Base-by-base conservation (phyloP, 2,113 vertebrate species). In the Neomonachus schauinslandi region DNA sequence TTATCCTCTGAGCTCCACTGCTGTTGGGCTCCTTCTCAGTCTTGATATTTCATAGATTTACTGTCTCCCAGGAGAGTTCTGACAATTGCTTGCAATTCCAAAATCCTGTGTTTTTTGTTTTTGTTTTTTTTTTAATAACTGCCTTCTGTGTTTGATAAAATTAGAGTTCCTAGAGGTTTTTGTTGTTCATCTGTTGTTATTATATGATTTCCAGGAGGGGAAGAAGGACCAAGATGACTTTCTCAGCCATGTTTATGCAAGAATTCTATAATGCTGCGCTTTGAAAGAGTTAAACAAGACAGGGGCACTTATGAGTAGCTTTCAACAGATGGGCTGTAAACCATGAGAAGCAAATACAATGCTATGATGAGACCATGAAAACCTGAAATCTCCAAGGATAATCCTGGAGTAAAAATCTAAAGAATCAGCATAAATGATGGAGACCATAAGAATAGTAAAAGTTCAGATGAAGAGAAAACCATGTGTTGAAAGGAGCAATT, bases 351-450 rank as follows among this genome's bases (percentile, higher is more conserved):
- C 28, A 72, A 57, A 65, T 86, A 77, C 31, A 83, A 18, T 46
- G 77, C 21, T 63, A 21, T 59, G 39, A 42, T 65, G 59, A 63
- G 26, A n/a, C 42, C 15, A 28, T 33, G 79, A 71, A 72, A 61
- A 72, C 81, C 59, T 81, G 57, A 97, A 77, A 77, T 91, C 28
- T 87, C 84, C 28, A 76, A 65, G 36, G 79, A 57, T 74, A 93
- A 94, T 83, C 7, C 63, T 85, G 14, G 63, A 82, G 65, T 65
- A 82, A 65, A 89, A 80, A 93, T 86, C 19, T 67, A 74, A 46
- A 77, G 42, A 94, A 18, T 36, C 21, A 72, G 22, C 46, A 53
- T 53, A 72, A 74, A 61, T n/a, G 22, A 55, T 28, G 3, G 49
- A 76, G 24, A 33, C 4, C 24, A 0, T 93, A 91, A 74, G 51